Percentiles rank a stretch among this genome's conserved stretches.
These are phyloP conservation scores for Cantharis rustica DNA, from an alignment of 2,888 invertebrate genomes.

Conservation along the genomic window DNA sequence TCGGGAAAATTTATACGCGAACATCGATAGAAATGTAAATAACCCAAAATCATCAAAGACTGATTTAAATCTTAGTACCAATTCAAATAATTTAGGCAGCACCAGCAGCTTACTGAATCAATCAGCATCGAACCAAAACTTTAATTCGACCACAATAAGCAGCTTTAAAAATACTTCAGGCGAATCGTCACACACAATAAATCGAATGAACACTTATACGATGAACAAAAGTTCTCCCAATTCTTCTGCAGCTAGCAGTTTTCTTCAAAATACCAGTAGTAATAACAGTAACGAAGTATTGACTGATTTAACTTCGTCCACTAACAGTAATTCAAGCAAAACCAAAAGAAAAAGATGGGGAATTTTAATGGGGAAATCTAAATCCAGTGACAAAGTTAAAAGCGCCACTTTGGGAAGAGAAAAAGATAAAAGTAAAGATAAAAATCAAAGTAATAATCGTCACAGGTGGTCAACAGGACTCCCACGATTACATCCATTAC, in stretches of 20 bases:
- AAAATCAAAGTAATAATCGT: constrained; percentile 59
- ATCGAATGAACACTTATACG: constrained; percentile 43
- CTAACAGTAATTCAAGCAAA: constrained; percentile 32
- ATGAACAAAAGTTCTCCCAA: constrained; percentile 39
- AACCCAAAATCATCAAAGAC: constrained; percentile 40
- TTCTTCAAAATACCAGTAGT: constrained; percentile 24
- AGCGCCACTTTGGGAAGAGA: constrained; percentile 74
- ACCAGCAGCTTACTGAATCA: constrained; percentile 35
- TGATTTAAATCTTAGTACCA: constrained; percentile 33
- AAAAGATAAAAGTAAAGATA: constrained; percentile 60
- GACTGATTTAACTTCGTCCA: constrained; percentile 32
- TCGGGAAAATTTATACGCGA: constrained; percentile 52
- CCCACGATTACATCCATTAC: constrained; percentile 71
- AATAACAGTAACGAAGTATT: constrained; percentile 28
- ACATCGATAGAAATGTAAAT: constrained; percentile 39
- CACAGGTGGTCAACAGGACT: constrained; percentile 76
- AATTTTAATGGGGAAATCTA: constrained; percentile 67
- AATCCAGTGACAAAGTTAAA: constrained; percentile 63
- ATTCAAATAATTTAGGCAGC: constrained; percentile 31
- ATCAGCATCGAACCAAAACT: constrained; percentile 28
- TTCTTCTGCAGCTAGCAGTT: constrained; percentile 22
- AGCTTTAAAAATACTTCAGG: constrained; percentile 9
- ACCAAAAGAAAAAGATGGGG: constrained; percentile 69
- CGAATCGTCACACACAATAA: constrained; percentile 9
- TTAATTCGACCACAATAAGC: constrained; percentile 27